phyloP scores from a whole-genome alignment of 2,797 vertebrate species.

The Lindbergichthys nudifrons region DNA sequence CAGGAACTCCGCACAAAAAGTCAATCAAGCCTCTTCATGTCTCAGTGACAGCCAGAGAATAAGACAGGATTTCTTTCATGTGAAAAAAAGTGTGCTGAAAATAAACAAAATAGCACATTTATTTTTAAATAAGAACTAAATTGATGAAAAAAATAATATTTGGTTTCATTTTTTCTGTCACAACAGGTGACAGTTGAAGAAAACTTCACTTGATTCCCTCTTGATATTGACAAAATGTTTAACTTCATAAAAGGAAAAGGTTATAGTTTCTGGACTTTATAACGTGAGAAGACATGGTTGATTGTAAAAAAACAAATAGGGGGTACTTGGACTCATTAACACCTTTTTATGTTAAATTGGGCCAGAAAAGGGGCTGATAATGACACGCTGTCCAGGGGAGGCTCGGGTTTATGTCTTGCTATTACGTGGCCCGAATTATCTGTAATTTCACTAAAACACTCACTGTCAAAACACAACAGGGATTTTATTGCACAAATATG shows the following conservation, averaged over 20 bases:
- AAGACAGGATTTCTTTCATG: not conserved
- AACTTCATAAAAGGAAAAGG: too few species aligned
- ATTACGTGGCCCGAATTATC: conserved; percentile 26
- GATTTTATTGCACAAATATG: conserved; percentile 5
- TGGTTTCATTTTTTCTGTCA: not conserved
- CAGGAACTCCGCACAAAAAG: conserved; percentile 27
- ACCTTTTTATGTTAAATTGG: conserved; percentile 1
- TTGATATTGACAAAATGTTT: not conserved
- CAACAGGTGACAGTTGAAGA: too few species aligned
- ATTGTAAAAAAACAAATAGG: not conserved
- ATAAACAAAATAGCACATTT: not conserved
- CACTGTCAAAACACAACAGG: not conserved
- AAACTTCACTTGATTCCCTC: not conserved
- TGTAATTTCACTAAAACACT: not conserved
- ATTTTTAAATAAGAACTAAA: too few species aligned
- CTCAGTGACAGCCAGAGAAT: conserved; percentile 1
- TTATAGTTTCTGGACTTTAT: not conserved
- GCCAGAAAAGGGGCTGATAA: conserved; percentile 26
- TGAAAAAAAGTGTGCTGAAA: not conserved
- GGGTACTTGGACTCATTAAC: conserved; percentile 11
- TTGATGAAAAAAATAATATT: not conserved
- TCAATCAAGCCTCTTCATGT: not conserved
- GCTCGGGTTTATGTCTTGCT: conserved; percentile 31
- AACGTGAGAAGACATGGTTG: not conserved
- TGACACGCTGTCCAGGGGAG: conserved; percentile 24